Base-by-base conservation (phyloP, 2,113 vertebrate species). In the Pseudorhombus dupliciocellatus region DNA sequence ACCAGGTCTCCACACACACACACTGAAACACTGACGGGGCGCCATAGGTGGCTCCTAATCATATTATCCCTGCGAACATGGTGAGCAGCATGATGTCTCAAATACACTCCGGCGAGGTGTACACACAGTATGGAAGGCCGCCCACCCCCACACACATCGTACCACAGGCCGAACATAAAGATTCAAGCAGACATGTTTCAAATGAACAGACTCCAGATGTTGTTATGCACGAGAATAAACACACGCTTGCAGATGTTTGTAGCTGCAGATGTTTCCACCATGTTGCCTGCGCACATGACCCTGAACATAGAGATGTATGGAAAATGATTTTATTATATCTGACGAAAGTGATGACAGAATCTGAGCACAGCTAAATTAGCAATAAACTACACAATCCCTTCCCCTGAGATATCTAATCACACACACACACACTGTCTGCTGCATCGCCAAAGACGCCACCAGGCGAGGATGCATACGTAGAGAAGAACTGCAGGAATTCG, bases 11-110 rank as follows among this genome's bases (percentile, higher is more conserved):
- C 68, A 68, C 58, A 67, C 82, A 67, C 65, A 66, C 73, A 73
- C 50, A 37, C 61, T 59, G 57, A 62, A 20, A 64, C 62, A 7
- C 63, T 34, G 57, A 58, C 66, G 69, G 61, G 61, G 51, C 67
- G 1, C 81, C 62, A 65, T 75, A 80, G 86, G 88, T 69, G 73
- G 74, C 75, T 83, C 77, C 77, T 90, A 86, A 90, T 90, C 84
- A 88, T 70, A 88, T 90, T 87, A 90, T 84, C 76, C 70, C 62
- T 66, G 78, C 7, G 72, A 88, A 86, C 28, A 58, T 65, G 69
- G 60, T 2, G 65, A 72, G 51, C 83, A 74, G 74, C 66, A 22
- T 70, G 86, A 76, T 7, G 85, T 75, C 70, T 76, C 79, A 64
- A 81, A 76, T 70, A 84, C 67, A 81, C 73, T 76, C 72, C 51